Evolutionary conservation across 2,888 invertebrate species (phyloP).

Genomic region (Luperina nickerlii): DNA sequence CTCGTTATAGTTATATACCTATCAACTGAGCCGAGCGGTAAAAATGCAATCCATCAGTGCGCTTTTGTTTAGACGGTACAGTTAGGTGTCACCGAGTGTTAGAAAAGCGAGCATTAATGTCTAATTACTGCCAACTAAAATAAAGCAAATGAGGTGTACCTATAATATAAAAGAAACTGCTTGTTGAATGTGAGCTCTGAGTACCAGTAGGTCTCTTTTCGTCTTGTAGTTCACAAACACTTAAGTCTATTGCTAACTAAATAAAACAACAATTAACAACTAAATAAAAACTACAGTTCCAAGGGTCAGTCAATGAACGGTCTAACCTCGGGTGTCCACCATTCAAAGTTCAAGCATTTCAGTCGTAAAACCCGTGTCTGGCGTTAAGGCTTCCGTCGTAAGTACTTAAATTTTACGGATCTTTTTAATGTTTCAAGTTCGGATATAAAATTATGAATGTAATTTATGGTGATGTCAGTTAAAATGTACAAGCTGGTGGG

Average conservation of each 20-base stretch:
- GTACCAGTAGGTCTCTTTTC: no score
- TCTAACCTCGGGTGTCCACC: conserved; percentile 7
- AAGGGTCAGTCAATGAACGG: conserved; percentile 35
- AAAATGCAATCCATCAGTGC: not conserved
- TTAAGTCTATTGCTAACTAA: not conserved
- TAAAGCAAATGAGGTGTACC: not conserved
- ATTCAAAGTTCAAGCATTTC: conserved; percentile 24
- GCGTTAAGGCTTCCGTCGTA: not conserved
- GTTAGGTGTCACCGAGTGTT: not conserved
- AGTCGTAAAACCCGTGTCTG: conserved; percentile 45
- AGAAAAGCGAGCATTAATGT: not conserved
- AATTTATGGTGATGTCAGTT: conserved; percentile 9
- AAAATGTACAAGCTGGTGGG: conserved; percentile 12
- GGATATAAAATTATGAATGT: conserved; percentile 35
- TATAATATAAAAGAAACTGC: not conserved
- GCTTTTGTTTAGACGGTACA: not conserved
- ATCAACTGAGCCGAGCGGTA: not conserved
- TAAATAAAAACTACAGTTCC: not conserved
- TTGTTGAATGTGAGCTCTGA: not conserved
- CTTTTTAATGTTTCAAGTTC: conserved; percentile 54
- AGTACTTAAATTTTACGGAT: conserved; percentile 40
- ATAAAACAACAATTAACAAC: not conserved
- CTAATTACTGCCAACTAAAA: not conserved
- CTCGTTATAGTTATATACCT: no score
- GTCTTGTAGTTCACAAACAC: not conserved